Evolutionary conservation across 1,140 invertebrate genomes (phyloP).

Genomic region (Drosophila auraria): DNA sequence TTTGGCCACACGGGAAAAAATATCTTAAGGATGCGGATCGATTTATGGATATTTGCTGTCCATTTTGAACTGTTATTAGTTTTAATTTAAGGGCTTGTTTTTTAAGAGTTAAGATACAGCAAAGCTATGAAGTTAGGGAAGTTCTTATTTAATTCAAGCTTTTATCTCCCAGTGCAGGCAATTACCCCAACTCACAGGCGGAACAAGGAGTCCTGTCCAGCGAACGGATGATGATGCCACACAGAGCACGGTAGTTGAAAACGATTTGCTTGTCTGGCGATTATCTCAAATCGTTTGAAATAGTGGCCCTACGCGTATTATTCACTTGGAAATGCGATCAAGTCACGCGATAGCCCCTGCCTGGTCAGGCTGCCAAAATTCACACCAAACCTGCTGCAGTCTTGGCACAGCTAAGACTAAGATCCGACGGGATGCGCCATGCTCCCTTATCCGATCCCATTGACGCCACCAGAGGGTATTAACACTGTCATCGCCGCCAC

Average conservation of each 20-base stretch:
- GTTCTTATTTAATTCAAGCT: not conserved
- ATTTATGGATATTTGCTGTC: slow-evolving; percentile 1
- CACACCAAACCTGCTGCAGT: slow-evolving; percentile 33
- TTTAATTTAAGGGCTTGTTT: not conserved
- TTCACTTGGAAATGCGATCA: slow-evolving; percentile 60
- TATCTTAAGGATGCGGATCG: not conserved
- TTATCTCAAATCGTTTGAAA: slow-evolving; percentile 58
- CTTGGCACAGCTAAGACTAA: slow-evolving; percentile 6
- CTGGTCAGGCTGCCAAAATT: slow-evolving; percentile 54
- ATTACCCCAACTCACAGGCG: slow-evolving; percentile 23
- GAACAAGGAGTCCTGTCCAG: slow-evolving; percentile 33
- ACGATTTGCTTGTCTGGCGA: slow-evolving; percentile 61
- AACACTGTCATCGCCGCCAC: slow-evolving; percentile 15
- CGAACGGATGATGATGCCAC: slow-evolving; percentile 44
- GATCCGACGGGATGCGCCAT: not conserved
- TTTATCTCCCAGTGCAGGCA: slow-evolving; percentile 18
- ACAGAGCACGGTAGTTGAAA: slow-evolving; percentile 57
- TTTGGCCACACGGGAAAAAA: slow-evolving; percentile 9
- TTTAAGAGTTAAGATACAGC: too few relatives aligned
- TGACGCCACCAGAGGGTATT: slow-evolving; percentile 34
- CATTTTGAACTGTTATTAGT: not conserved
- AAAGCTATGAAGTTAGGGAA: not conserved
- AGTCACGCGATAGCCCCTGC: slow-evolving; percentile 52
- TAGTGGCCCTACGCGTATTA: slow-evolving; percentile 48
- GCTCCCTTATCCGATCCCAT: slow-evolving; percentile 16